These are phyloP conservation scores for Montipora sp. DNA, from an alignment of 64 coral and sea anemone species.

Conservation along the genomic window DNA sequence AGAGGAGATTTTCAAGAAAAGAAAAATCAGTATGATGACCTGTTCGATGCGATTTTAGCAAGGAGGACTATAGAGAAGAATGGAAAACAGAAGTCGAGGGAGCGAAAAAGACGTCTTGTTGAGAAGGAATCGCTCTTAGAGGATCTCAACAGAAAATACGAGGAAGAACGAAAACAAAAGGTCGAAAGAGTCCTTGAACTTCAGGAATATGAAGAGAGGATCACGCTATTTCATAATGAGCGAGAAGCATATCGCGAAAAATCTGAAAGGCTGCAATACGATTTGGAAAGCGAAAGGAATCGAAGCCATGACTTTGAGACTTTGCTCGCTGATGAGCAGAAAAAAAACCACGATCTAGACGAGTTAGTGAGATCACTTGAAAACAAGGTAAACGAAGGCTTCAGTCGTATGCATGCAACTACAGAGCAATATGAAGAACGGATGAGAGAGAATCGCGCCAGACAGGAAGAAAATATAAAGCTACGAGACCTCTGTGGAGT, in stretches of 20 bases:
- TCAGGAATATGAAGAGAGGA: not conserved
- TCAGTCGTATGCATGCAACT: constrained; percentile 8
- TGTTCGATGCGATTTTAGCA: constrained; percentile 12
- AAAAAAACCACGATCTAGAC: constrained; percentile 6
- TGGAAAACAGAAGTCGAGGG: constrained; percentile 31
- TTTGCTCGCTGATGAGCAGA: constrained; percentile 21
- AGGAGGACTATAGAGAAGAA: constrained; percentile 8
- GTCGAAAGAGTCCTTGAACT: constrained; percentile 31
- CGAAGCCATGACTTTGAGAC: constrained; percentile 10
- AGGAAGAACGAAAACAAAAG: constrained; percentile 35
- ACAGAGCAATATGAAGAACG: constrained; percentile 34
- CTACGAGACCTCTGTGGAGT: constrained; percentile 18
- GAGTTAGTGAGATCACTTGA: constrained; percentile 33
- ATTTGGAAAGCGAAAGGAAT: constrained; percentile 27
- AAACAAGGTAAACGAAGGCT: not conserved
- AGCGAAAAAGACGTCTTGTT: constrained; percentile 15
- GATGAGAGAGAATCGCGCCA: constrained; percentile 24
- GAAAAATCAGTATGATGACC: not conserved
- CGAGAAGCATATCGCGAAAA: not conserved
- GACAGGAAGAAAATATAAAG: constrained; percentile 30
- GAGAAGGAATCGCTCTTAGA: constrained; percentile 18
- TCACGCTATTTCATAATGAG: constrained; percentile 7
- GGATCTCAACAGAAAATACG: not conserved
- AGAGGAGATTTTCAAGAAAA: not conserved
- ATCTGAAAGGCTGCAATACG: constrained; percentile 13